Evolutionary conservation across 2,888 invertebrate species (phyloP).

Genomic region (Nymphalis urticae): DNA sequence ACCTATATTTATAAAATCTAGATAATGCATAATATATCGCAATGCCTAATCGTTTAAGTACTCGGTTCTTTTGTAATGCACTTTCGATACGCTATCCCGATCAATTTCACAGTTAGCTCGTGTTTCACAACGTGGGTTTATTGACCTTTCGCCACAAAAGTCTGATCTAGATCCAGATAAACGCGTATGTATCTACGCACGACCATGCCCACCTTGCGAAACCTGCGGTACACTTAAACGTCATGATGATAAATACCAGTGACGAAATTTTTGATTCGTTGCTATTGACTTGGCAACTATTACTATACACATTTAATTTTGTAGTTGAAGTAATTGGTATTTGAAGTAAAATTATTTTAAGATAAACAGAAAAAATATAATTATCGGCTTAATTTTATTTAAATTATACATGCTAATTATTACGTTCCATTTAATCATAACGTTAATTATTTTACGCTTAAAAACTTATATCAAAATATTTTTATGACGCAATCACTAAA

Average conservation of each 20-base stretch:
- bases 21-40: constrained; percentile 16
- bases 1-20: constrained; percentile 9
- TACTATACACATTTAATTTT: no score
- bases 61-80: constrained; percentile 33
- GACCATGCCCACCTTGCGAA: constrained; percentile 45
- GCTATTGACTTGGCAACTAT: constrained; percentile 2
- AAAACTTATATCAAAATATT: no score
- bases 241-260: constrained; percentile 34
- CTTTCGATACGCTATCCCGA: constrained; percentile 38
- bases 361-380: no score
- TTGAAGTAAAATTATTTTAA: no score
- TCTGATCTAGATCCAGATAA: constrained; percentile 75
- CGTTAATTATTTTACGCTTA: no score
- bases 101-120: constrained; percentile 41
- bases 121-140: constrained; percentile 58
- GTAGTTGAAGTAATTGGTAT: no score
- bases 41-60: constrained; percentile 21
- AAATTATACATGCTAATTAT: no score
- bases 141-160: constrained; percentile 74
- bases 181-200: constrained; percentile 51
- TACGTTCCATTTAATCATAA: no score
- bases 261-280: constrained; percentile 31
- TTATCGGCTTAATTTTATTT: no score
- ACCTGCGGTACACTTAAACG: constrained; percentile 32
- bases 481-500: no score